Evolutionary conservation across 2,113 vertebrate species (phyloP).

Genomic region (Ameiurus melas): DNA sequence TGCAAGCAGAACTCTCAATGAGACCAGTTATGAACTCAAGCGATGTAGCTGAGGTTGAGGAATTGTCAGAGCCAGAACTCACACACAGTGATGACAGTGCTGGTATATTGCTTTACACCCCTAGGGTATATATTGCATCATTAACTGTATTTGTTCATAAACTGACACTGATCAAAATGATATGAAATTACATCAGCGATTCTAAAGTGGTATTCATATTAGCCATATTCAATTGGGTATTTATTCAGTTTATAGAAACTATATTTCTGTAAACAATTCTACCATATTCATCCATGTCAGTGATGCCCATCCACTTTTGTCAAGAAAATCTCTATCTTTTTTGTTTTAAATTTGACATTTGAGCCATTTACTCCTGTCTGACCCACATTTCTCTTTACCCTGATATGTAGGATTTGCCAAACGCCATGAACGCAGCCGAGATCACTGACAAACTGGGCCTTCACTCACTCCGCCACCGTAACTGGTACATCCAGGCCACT

Average conservation of each 20-base stretch:
- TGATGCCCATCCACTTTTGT: neutral
- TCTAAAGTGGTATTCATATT: neutral
- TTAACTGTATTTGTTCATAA: neutral
- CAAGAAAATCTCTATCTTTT: neutral
- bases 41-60: neutral
- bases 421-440: conserved; percentile 17
- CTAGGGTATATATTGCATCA: too few species aligned
- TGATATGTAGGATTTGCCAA: conserved; percentile 82
- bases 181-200: neutral
- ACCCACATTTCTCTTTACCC: neutral
- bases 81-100: neutral
- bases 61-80: neutral
- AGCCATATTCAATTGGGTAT: neutral
- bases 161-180: neutral
- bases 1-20: neutral
- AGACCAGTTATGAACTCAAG: neutral
- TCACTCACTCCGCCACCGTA: conserved; percentile 91
- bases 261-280: neutral
- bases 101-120: too few species aligned
- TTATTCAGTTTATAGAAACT: neutral
- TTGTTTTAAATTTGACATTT: neutral
- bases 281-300: neutral
- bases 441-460: conserved; percentile 86
- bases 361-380: neutral
- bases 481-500: conserved; percentile 98